Evolutionary conservation across 2,888 invertebrate genomes (phyloP).

Genomic region (Metopia argyrocephala): DNA sequence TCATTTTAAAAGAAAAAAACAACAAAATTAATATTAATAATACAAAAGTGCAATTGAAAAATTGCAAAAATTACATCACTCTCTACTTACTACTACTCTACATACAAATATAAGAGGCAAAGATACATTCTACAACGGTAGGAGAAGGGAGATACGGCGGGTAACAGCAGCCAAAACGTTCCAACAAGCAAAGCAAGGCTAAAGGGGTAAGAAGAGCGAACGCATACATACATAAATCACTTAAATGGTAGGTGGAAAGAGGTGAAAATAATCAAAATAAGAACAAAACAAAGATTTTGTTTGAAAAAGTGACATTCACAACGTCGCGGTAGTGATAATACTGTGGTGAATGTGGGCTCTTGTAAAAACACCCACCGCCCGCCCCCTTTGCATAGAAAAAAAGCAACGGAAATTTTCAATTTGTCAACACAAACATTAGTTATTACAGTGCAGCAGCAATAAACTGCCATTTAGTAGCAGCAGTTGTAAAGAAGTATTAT

Average conservation of each 20-base stretch:
- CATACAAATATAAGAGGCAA: not conserved
- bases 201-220: not conserved
- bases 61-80: slow-evolving; percentile 50
- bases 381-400: not conserved
- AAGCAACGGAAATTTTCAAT: slow-evolving; percentile 17
- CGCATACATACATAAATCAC: too few species aligned
- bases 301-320: too few species aligned
- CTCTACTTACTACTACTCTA: not conserved
- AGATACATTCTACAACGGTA: too few species aligned
- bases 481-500: not conserved
- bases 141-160: not conserved
- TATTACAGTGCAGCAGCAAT: not conserved
- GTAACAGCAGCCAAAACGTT: not conserved
- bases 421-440: slow-evolving; percentile 13
- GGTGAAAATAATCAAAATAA: not conserved
- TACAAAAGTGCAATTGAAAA: slow-evolving; percentile 51
- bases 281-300: slow-evolving; percentile 6
- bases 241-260: not conserved
- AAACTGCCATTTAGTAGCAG: not conserved
- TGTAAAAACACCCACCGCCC: not conserved
- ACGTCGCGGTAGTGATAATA: too few species aligned
- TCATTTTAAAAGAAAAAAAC: slow-evolving; percentile 23
- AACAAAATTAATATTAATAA: not conserved
- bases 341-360: slow-evolving; percentile 35
- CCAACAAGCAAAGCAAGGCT: not conserved